A percentile compares a stretch with the other conserved stretches of the same genome.
phyloP scores from a whole-genome alignment of 2,797 vertebrate species.

The Prionace glauca region DNA sequence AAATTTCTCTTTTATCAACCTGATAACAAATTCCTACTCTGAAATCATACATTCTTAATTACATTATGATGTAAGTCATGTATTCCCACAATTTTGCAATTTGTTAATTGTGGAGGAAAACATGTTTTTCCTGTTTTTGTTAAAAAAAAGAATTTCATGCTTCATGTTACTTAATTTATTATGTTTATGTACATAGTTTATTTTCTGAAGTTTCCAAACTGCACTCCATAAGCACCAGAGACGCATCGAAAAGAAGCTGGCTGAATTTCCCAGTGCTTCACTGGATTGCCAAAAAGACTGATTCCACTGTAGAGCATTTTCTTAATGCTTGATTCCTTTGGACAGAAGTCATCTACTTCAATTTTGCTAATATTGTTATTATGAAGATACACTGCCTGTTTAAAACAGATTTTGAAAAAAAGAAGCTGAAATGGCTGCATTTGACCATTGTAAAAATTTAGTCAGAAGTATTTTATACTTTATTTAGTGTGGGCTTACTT shows the following conservation, averaged over 20 bases:
- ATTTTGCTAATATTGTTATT: constrained; percentile 80
- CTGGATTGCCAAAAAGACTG: constrained; percentile 88
- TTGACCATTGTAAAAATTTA: neutral
- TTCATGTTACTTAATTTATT: neutral
- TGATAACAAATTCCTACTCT: neutral
- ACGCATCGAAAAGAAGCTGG: constrained; percentile 88
- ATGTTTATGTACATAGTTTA: constrained; percentile 46
- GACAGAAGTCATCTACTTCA: constrained; percentile 92
- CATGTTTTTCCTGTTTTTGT: neutral
- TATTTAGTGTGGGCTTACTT: neutral
- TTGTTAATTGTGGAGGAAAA: neutral
- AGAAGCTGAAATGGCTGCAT: neutral
- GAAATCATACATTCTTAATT: neutral
- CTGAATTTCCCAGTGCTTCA: constrained; percentile 89
- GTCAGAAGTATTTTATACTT: constrained; percentile 9
- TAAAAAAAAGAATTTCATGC: neutral
- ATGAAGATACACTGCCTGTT: constrained; percentile 87
- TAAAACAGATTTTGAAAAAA: constrained; percentile 35
- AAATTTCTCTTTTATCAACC: neutral
- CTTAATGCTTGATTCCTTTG: constrained; percentile 63
- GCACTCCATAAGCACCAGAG: constrained; percentile 74
- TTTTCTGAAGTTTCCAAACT: constrained; percentile 82
- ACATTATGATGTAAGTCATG: too few relatives aligned
- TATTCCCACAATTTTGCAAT: constrained; percentile 44
- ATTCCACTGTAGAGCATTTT: constrained; percentile 83